phyloP scores from a whole-genome alignment of 2,113 vertebrate species.

The Bolborhynchus lineola region DNA sequence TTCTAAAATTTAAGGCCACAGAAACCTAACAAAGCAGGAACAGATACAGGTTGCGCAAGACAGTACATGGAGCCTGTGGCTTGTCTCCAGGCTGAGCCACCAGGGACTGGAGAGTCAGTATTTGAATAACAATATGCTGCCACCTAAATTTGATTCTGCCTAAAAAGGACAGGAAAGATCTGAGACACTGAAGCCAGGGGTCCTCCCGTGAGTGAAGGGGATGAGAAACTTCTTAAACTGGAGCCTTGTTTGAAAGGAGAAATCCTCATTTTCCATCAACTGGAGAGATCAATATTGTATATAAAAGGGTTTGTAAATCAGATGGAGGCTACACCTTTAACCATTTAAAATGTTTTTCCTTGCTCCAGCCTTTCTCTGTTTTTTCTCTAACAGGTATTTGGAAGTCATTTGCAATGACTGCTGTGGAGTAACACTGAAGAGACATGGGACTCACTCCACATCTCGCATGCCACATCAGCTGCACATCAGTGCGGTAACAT shows the following conservation, averaged over 20 bases:
- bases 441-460: fast-evolving
- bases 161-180: background rate
- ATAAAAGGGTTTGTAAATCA: background rate
- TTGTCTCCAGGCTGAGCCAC: background rate
- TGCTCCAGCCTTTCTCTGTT: background rate
- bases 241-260: background rate
- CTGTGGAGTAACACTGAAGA: background rate
- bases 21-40: background rate
- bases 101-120: background rate
- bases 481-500: background rate
- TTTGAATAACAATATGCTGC: background rate
- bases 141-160: background rate
- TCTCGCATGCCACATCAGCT: background rate
- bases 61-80: background rate
- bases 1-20: background rate
- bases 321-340: background rate
- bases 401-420: background rate
- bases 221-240: background rate
- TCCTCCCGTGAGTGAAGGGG: background rate
- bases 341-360: background rate
- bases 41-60: fast-evolving
- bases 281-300: background rate
- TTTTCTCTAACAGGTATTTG: background rate
- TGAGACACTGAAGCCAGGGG: background rate
- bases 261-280: background rate